Percentiles rank a stretch among this genome's conserved stretches.
Conservation (phyloP, 1,140 invertebrate genomes). For the Hylaeus anthracinus region DNA sequence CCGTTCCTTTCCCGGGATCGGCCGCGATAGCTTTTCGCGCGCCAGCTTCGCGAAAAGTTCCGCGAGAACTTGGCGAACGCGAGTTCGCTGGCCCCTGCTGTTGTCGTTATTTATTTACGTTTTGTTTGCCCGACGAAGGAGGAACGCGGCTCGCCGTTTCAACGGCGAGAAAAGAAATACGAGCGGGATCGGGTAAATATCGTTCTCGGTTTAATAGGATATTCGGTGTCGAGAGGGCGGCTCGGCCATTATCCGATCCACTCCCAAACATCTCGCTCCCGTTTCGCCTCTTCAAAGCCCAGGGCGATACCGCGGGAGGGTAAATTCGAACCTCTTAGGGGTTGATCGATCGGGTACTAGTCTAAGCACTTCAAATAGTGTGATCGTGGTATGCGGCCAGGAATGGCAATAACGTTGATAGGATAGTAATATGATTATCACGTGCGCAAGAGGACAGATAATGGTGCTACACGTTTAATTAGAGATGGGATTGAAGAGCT, state of each 20-base stretch:
- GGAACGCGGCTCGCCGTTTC: neutral
- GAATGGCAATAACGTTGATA: slow-evolving; percentile 77
- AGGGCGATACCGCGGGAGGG: slow-evolving; percentile 46
- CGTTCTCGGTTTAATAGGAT: slow-evolving; percentile 25
- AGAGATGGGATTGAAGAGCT: slow-evolving; percentile 71
- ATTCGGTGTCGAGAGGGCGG: slow-evolving; percentile 31
- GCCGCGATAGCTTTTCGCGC: slow-evolving; percentile 46
- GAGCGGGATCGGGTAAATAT: slow-evolving; percentile 8
- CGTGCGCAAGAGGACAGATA: slow-evolving; percentile 70
- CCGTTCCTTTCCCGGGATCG: slow-evolving; percentile 29
- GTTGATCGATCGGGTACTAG: slow-evolving; percentile 64
- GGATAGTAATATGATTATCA: slow-evolving; percentile 78
- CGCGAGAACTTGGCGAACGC: slow-evolving; percentile 23
- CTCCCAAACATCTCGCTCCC: neutral
- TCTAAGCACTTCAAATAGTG: slow-evolving; percentile 73
- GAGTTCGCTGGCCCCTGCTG: slow-evolving; percentile 31
- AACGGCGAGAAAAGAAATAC: neutral
- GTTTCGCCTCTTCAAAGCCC: slow-evolving; percentile 33
- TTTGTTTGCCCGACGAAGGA: slow-evolving; percentile 39
- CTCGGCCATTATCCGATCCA: slow-evolving; percentile 45
- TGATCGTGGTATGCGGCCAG: slow-evolving; percentile 67
- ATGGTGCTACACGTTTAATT: slow-evolving; percentile 74
- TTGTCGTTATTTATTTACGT: slow-evolving; percentile 56
- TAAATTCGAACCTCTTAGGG: slow-evolving; percentile 62
- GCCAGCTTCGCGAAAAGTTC: slow-evolving; percentile 52